Evolutionary conservation across 2,888 invertebrate species (phyloP), one percentile per base, ranked within the genome.

Genomic region (Cerastis rubricosa): DNA sequence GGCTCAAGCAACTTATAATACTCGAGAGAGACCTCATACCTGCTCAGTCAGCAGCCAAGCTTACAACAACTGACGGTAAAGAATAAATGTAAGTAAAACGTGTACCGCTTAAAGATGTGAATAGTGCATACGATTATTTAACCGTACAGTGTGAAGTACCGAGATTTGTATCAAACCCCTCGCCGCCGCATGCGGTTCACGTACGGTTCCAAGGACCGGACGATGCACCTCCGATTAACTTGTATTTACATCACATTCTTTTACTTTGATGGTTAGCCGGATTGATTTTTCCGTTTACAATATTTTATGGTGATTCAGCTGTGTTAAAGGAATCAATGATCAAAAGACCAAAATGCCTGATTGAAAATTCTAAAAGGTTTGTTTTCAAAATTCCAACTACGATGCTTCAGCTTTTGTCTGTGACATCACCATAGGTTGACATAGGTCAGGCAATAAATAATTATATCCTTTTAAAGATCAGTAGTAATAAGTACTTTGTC

Each of bases 141-240:
- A 70, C 70, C 61, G 79, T 79, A 59, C 75, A 78, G 77, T 78
- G 85, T 78, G 67, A 84, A 80, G 64, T 74, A 73, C 68, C 82
- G 72, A 86, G 88, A 89, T 90, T 85, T 79, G 82, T 89, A 88
- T 86, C 87, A 82, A n/a, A n/a, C n/a, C n/a, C 11, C 5, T 22
- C 43, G 12, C n/a, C n/a, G 61, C 72, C 72, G 77, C 74, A 91
- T 90, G 89, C 91, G 35, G 47, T 73, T 74, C 91, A 90, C 91
- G 91, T 88, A 74, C 83, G 69, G 43, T 89, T 90, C 89, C 88
- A 76, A 82, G 87, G 87, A 89, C 71, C 84, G 68, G 81, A 83
- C 89, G 87, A 89, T 87, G 88, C 88, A 87, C 89, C 88, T 77
- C 76, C 84, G 90, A 90, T 89, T 86, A 85, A 81, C 85, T 81